Conservation (phyloP, 2,113 vertebrate species). For the Jacana jacana region DNA sequence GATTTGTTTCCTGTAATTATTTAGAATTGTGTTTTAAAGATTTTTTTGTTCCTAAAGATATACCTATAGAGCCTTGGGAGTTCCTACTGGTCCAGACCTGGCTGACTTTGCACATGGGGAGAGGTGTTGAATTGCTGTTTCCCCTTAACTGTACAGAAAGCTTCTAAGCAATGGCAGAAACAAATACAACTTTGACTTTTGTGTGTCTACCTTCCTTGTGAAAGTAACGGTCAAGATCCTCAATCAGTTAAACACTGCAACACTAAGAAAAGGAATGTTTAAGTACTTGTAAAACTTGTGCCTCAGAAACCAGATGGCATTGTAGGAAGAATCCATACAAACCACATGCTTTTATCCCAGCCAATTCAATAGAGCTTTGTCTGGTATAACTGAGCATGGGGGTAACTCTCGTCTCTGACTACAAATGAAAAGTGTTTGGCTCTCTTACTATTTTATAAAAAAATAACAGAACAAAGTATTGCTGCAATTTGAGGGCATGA, state of each 20-base stretch:
- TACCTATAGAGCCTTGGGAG: not conserved
- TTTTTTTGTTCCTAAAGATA: not conserved
- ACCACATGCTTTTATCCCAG: not conserved
- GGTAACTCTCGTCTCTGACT: not conserved
- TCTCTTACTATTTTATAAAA: constrained; percentile 14
- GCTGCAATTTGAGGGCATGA: not conserved
- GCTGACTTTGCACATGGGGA: not conserved
- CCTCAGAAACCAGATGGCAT: not conserved
- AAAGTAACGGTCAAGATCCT: not conserved
- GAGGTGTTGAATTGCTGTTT: not conserved
- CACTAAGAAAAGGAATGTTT: not conserved
- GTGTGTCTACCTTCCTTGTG: not conserved
- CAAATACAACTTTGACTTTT: not conserved
- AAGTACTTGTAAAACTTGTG: not conserved
- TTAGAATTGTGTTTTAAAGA: not conserved
- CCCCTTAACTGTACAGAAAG: not conserved
- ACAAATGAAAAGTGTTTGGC: constrained; percentile 23
- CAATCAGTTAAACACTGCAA: not conserved
- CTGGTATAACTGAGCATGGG: not conserved
- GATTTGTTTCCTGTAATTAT: not conserved
- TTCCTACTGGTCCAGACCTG: not conserved
- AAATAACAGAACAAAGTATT: constrained; percentile 36
- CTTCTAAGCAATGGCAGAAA: not conserved
- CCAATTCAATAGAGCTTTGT: constrained; percentile 15
- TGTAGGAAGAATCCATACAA: not conserved